Conservation (phyloP, 2,113 vertebrate genomes). For the Lota lota region DNA sequence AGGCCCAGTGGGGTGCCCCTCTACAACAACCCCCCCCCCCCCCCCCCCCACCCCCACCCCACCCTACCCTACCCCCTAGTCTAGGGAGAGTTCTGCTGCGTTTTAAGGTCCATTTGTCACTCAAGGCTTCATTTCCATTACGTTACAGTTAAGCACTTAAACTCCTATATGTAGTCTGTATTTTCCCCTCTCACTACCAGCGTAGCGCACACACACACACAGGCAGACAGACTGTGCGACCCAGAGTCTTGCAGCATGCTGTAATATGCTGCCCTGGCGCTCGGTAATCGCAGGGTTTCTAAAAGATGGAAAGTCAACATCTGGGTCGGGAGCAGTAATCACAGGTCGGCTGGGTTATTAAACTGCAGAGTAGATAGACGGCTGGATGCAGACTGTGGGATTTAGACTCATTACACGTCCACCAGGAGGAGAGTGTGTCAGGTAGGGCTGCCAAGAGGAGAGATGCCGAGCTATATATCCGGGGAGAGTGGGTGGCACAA, state of each 20-base stretch:
- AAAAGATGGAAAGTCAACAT: constrained; percentile 69
- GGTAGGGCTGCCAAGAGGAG: constrained; percentile 46
- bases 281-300: constrained; percentile 57
- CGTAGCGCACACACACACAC: background rate
- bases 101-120: constrained; percentile 7
- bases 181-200: too few relatives aligned
- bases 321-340: constrained; percentile 67
- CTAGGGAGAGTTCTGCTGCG: constrained; percentile 13
- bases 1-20: background rate
- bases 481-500: background rate
- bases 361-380: constrained; percentile 27
- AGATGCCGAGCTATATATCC: constrained; percentile 18
- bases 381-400: constrained; percentile 47
- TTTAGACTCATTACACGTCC: constrained; percentile 49
- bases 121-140: background rate
- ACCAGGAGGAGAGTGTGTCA: constrained; percentile 22
- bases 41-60: too few relatives aligned
- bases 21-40: too few relatives aligned
- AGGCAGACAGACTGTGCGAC: background rate
- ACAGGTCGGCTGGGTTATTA: constrained; percentile 65
- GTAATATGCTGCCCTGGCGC: constrained; percentile 39
- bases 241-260: constrained; percentile 15
- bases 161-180: background rate
- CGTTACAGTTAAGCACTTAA: background rate
- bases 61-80: too few relatives aligned